phyloP scores from a whole-genome alignment of 2,113 vertebrate genomes.

The Chaenocephalus aceratus region DNA sequence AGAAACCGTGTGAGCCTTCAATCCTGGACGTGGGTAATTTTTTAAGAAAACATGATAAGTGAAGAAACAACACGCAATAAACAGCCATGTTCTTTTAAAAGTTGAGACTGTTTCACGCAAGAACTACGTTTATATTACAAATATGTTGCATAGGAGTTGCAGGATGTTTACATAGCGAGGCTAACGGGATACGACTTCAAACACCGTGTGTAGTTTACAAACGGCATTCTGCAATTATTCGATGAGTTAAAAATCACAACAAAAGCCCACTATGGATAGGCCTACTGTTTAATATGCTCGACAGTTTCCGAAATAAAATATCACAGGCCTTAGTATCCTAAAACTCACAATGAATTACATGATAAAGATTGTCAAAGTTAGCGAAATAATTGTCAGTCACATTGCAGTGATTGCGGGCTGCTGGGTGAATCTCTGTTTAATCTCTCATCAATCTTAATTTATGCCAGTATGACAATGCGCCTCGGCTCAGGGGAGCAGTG shows the following conservation, averaged over 20 bases:
- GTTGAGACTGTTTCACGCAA: not conserved
- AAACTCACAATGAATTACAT: constrained; percentile 55
- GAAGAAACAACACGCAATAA: not conserved
- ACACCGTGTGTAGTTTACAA: not conserved
- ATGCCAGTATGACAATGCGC: constrained; percentile 95
- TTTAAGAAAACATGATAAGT: not conserved
- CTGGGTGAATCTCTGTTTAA: constrained; percentile 88
- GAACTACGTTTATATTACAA: not conserved
- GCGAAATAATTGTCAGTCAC: constrained; percentile 85
- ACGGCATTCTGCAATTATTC: not conserved
- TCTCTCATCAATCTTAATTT: constrained; percentile 99
- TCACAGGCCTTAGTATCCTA: not conserved
- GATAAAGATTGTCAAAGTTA: constrained; percentile 82
- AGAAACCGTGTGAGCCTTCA: not conserved
- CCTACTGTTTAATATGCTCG: not conserved
- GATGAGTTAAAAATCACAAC: not conserved
- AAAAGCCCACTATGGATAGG: not conserved
- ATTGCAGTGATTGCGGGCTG: constrained; percentile 88
- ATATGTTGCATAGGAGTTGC: not conserved
- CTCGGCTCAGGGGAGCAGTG: constrained; percentile 89
- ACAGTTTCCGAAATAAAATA: rapidly evolving
- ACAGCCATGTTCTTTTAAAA: not conserved
- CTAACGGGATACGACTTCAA: not conserved
- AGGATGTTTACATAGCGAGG: not conserved
- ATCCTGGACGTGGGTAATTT: not conserved